These are phyloP conservation scores for Rambutsinella grinnellia DNA, from an alignment of 2,888 invertebrate genomes.

Conservation along the genomic window DNA sequence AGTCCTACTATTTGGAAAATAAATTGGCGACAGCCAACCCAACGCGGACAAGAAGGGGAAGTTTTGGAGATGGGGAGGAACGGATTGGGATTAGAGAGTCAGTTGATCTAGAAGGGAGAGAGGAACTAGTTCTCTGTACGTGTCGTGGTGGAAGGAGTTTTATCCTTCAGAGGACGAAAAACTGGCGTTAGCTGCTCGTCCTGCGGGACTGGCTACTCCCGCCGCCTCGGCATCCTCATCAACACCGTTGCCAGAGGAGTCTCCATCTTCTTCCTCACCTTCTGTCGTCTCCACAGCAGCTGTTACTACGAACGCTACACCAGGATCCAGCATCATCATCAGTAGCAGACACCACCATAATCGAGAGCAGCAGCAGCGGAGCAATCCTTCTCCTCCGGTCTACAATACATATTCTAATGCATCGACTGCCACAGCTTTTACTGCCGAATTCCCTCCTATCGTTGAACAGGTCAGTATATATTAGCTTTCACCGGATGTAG, in stretches of 20 bases:
- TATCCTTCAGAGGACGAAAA: constrained; percentile 62
- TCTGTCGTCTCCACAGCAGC: constrained; percentile 47
- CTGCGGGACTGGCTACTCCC: constrained; percentile 65
- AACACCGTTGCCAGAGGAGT: constrained; percentile 56
- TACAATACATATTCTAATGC: constrained; percentile 65
- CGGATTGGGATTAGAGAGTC: constrained; percentile 19
- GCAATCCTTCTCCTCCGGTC: constrained; percentile 59
- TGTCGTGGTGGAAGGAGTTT: constrained; percentile 50
- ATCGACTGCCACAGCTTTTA: constrained; percentile 63
- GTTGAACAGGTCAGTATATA: constrained; percentile 61
- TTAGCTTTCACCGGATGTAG: too few species aligned
- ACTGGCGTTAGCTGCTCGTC: constrained; percentile 66
- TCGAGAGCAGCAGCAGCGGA: constrained; percentile 42
- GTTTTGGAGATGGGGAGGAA: constrained; percentile 7
- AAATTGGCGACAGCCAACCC: constrained; percentile 32
- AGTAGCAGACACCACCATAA: constrained; percentile 38
- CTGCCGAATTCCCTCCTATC: constrained; percentile 59
- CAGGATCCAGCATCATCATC: constrained; percentile 38
- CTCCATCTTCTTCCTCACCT: constrained; percentile 43
- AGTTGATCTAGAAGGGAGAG: constrained; percentile 52
- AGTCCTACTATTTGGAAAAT: constrained; percentile 12
- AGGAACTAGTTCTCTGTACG: too few species aligned
- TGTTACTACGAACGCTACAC: constrained; percentile 33
- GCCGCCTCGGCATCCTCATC: constrained; percentile 63
- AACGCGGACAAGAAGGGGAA: constrained; percentile 21